Percentiles rank a stretch among this genome's conserved stretches.
These are phyloP conservation scores for Ceratitis capitata DNA, from an alignment of 1,140 invertebrate genomes.

Conservation along the genomic window DNA sequence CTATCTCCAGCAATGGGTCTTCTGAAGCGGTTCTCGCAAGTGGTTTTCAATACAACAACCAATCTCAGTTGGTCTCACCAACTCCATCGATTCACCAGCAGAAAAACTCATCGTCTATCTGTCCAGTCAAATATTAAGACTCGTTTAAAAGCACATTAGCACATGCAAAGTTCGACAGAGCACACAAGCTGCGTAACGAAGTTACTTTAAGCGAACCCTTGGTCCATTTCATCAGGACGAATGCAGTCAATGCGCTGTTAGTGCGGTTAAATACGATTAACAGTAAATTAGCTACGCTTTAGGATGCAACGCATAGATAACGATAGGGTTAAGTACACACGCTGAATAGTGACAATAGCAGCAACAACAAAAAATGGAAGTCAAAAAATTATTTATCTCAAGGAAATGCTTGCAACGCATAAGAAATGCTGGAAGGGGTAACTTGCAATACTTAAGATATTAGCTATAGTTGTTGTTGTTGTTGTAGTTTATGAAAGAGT, in stretches of 20 bases:
- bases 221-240: neutral
- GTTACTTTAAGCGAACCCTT: neutral
- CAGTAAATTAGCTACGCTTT: conserved; percentile 35
- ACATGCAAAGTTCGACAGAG: too few relatives aligned
- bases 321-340: neutral
- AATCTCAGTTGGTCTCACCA: too few relatives aligned
- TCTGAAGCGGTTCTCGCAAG: too few relatives aligned
- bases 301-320: neutral
- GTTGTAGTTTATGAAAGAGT: neutral
- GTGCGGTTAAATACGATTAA: conserved; percentile 27
- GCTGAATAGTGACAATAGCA: neutral
- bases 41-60: too few relatives aligned
- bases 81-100: too few relatives aligned
- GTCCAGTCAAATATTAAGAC: too few relatives aligned
- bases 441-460: too few relatives aligned
- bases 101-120: too few relatives aligned
- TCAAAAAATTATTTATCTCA: neutral
- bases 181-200: conserved; percentile 19
- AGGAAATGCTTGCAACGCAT: neutral
- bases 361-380: neutral
- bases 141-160: too few relatives aligned
- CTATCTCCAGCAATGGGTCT: too few relatives aligned
- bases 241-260: neutral
- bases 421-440: too few relatives aligned
- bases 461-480: too few relatives aligned